Conservation (phyloP, 1,140 invertebrate genomes). For the Panagrolaimus sp. region DNA sequence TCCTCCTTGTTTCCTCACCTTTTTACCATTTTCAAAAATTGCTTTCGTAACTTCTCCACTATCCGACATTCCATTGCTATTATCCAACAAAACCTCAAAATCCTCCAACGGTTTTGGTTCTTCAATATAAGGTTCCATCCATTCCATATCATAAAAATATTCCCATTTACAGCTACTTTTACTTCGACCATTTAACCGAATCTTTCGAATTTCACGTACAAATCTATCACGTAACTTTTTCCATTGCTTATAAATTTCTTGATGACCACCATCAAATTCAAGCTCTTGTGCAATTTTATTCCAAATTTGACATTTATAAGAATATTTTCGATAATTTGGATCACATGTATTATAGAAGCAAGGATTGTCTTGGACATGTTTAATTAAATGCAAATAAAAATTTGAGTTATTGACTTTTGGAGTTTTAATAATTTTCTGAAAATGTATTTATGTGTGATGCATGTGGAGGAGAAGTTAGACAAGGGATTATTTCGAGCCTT, state of each 20-base stretch:
- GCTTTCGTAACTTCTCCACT: not conserved
- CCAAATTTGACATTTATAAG: slow-evolving; percentile 39
- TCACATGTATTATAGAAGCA: slow-evolving; percentile 35
- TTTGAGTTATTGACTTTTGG: slow-evolving; percentile 20
- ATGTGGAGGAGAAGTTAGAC: too few relatives aligned
- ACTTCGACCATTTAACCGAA: slow-evolving; percentile 20
- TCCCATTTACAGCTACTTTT: slow-evolving; percentile 30
- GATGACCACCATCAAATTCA: slow-evolving; percentile 31
- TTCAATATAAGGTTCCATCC: slow-evolving; percentile 37
- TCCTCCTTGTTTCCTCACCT: not conserved
- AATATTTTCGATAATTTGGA: slow-evolving; percentile 9
- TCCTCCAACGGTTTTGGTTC: slow-evolving; percentile 19
- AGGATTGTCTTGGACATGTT: slow-evolving; percentile 28
- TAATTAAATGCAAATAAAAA: slow-evolving; percentile 34
- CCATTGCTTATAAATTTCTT: slow-evolving; percentile 40
- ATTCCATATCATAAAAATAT: slow-evolving; percentile 29
- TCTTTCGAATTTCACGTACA: slow-evolving; percentile 37
- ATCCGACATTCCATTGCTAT: not conserved
- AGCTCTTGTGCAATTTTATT: slow-evolving; percentile 37
- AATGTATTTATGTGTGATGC: too few relatives aligned
- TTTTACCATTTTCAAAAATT: not conserved
- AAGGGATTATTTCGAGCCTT: too few relatives aligned
- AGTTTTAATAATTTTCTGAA: not conserved
- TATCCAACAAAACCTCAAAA: not conserved
- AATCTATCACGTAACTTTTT: slow-evolving; percentile 36